Percentiles rank a stretch among this genome's conserved stretches.
Conservation (phyloP, 2,113 vertebrate species). For the Corythoichthys intestinalis region DNA sequence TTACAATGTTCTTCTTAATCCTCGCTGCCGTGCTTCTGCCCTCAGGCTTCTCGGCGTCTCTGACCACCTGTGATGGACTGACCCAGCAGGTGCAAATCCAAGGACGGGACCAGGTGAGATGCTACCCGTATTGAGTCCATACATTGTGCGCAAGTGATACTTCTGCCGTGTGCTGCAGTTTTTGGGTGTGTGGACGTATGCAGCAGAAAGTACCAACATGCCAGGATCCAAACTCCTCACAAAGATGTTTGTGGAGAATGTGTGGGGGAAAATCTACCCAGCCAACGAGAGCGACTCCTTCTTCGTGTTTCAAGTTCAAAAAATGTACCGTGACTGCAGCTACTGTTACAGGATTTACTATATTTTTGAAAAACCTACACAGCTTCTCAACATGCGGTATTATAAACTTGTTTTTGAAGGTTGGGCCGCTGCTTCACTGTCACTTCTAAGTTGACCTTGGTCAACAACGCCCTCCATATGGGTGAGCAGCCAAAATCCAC, state of each 20-base stretch:
- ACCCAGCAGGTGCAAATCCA: constrained; percentile 5
- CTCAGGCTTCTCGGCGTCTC: constrained; percentile 32
- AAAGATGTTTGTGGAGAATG: not conserved
- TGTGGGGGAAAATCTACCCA: constrained; percentile 1
- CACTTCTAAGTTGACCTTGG: not conserved
- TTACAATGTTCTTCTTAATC: constrained; percentile 15
- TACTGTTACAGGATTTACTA: not conserved
- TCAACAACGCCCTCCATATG: constrained; percentile 6
- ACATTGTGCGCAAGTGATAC: not conserved
- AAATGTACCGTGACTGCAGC: constrained; percentile 16
- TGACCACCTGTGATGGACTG: constrained; percentile 36
- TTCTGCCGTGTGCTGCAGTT: constrained; percentile 27
- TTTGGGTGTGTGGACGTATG: constrained; percentile 42
- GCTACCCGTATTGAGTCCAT: not conserved
- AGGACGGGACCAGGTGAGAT: constrained; percentile 32
- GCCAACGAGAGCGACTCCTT: constrained; percentile 9
- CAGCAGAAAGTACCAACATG: constrained; percentile 18
- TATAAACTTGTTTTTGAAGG: constrained; percentile 3
- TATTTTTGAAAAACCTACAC: not conserved
- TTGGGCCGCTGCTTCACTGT: constrained; percentile 7
- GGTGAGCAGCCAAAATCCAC: constrained; percentile 24
- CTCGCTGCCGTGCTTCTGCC: constrained; percentile 30
- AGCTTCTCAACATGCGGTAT: not conserved
- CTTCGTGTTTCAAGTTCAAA: not conserved
- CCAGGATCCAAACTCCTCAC: not conserved